Base-by-base conservation (phyloP, 2,113 vertebrate species). In the Petrocephalus microphthalmus region DNA sequence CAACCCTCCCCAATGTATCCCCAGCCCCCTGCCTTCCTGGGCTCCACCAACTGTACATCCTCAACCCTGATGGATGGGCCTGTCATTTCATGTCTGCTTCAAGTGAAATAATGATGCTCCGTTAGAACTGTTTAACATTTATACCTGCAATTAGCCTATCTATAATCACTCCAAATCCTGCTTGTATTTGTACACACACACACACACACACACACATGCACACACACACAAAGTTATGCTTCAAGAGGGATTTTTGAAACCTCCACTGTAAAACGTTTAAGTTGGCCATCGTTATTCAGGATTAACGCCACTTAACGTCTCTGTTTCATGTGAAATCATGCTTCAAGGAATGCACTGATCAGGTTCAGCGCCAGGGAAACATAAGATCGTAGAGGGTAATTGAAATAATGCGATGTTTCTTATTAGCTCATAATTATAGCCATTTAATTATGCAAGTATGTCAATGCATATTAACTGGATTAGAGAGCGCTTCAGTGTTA, bases 51-150 rank as follows among this genome's bases (percentile, higher is more conserved):
- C 89, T 92, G 91, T 91, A 90, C 90, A 92, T 91, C 94, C 94
- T 95, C 94, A 94, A 88, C 91, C 91, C 90, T 94, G 94, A 95
- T 94, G 91, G 93, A 95, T 94, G 93, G 89, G 92, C 91, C 86
- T 92, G 71, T 90, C 91, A 91, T 89, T 92, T 93, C 93, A 91
- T 91, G 89, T 88, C 93, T 93, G 93, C 93, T 93, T 95, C 95
- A 93, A 91, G 88, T 51, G 89, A 90, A 92, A 92, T 91, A 87
- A 89, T 92, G 91, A 90, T 88, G 92, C 92, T 91, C 93, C 93
- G 93, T 94, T 94, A 94, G 94, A 92, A 87, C 89, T 85, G 57
- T 84, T 84, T 37, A 54, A 88, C 83, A 89, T 90, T 90, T 89
- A 89, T 92, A 89, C 87, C 81, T 88, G 42, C 57, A 89, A 92